These are phyloP conservation scores for Clarias platycephalus DNA, from an alignment of 2,797 vertebrate genomes.

Conservation along the genomic window DNA sequence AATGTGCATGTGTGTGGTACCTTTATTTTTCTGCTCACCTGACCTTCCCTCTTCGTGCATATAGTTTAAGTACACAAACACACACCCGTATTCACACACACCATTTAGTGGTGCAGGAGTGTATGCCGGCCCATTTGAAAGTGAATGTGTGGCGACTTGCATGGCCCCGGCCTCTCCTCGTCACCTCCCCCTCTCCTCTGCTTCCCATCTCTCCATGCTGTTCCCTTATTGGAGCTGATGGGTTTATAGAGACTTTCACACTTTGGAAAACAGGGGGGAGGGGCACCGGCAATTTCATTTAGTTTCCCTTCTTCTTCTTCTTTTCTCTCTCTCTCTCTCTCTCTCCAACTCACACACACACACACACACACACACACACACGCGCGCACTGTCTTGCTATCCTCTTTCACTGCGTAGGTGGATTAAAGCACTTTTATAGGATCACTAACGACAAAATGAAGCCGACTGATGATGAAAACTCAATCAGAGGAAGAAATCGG, in stretches of 20 bases:
- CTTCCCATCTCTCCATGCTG: conserved; percentile 87
- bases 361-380: conserved; percentile 14
- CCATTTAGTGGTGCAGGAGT: conserved; percentile 85
- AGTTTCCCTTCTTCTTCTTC: conserved; percentile 57
- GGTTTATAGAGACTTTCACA: conserved; percentile 98
- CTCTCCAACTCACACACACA: conserved; percentile 20
- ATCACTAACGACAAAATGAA: conserved; percentile 18
- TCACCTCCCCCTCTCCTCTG: conserved; percentile 69
- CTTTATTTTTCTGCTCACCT: not conserved
- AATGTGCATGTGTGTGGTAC: not conserved
- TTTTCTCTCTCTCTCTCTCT: conserved; percentile 50
- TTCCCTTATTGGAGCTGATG: conserved; percentile 94
- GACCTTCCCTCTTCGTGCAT: not conserved
- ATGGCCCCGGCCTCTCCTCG: conserved; percentile 72
- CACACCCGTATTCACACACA: conserved; percentile 19
- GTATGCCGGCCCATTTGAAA: conserved; percentile 96
- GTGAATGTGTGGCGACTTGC: conserved; percentile 93
- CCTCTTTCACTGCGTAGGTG: conserved; percentile 24
- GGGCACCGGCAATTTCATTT: conserved; percentile 70
- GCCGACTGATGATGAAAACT: conserved; percentile 19
- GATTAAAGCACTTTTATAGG: conserved; percentile 18
- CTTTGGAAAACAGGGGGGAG: conserved; percentile 79
- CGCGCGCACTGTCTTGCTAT: not conserved
- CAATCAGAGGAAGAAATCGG: conserved; percentile 13
- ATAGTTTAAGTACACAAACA: conserved; percentile 13